These are phyloP conservation scores for Parotocinclus haroldoi DNA, from an alignment of 2,797 vertebrate species.

Conservation along the genomic window DNA sequence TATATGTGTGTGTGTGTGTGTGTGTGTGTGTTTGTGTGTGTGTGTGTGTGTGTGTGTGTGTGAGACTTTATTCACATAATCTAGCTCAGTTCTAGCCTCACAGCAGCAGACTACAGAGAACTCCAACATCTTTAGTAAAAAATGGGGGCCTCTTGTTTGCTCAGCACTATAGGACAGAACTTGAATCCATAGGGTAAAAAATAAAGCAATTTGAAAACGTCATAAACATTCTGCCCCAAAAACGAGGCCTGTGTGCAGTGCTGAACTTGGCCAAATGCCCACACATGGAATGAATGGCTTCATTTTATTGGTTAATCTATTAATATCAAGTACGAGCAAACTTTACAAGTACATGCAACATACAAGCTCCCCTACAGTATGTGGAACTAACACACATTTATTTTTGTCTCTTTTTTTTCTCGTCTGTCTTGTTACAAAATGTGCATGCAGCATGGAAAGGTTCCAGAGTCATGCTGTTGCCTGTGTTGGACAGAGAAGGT, in stretches of 20 bases:
- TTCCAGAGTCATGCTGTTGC: slow-evolving; percentile 95
- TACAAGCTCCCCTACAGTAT: slow-evolving; percentile 95
- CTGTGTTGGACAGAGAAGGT: slow-evolving; percentile 74
- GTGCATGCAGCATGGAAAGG: slow-evolving; percentile 92
- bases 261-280: slow-evolving; percentile 78
- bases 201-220: slow-evolving; percentile 57
- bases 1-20: too few species aligned
- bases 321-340: slow-evolving; percentile 98
- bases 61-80: slow-evolving; percentile 73
- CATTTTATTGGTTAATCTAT: slow-evolving; percentile 90
- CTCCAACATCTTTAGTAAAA: slow-evolving; percentile 78
- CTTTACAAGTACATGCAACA: slow-evolving; percentile 99
- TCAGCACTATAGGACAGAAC: slow-evolving; percentile 71
- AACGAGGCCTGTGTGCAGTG: slow-evolving; percentile 78
- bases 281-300: slow-evolving; percentile 91
- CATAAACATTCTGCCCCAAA: slow-evolving; percentile 87
- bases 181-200: slow-evolving; percentile 60
- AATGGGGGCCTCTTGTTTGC: slow-evolving; percentile 58
- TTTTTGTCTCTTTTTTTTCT: slow-evolving; percentile 74
- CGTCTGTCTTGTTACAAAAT: slow-evolving; percentile 85
- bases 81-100: slow-evolving; percentile 69
- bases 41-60: too few species aligned
- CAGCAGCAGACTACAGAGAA: slow-evolving; percentile 81
- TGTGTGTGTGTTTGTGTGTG: too few species aligned
- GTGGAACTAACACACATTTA: slow-evolving; percentile 92